Conservation (phyloP, 2,797 vertebrate genomes). For the Jordanella pulchra region DNA sequence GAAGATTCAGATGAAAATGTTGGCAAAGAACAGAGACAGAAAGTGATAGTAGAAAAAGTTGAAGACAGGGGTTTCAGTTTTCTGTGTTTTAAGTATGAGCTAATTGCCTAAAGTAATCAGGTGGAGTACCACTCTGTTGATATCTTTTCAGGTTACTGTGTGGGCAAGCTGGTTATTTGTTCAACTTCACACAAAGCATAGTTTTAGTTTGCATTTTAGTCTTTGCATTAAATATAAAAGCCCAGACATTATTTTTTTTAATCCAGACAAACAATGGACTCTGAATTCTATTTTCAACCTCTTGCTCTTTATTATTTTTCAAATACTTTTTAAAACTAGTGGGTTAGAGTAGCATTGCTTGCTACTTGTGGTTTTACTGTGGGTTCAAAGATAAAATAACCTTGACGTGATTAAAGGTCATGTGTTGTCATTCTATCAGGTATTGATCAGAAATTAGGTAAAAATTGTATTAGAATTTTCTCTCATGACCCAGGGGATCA, state of each 20-base stretch:
- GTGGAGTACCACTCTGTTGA: slow-evolving; percentile 48
- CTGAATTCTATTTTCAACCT: not conserved
- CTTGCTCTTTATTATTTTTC: not conserved
- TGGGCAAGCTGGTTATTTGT: slow-evolving; percentile 32
- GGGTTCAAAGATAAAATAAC: too few relatives aligned
- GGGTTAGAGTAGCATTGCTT: too few relatives aligned
- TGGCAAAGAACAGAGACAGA: not conserved
- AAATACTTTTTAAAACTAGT: not conserved
- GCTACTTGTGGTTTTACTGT: not conserved
- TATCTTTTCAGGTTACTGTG: slow-evolving; percentile 39
- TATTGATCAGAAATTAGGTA: too few relatives aligned
- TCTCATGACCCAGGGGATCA: too few relatives aligned
- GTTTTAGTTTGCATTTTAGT: slow-evolving; percentile 38
- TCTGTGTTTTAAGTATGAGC: slow-evolving; percentile 44
- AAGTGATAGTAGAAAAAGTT: slow-evolving; percentile 21
- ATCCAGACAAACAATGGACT: slow-evolving; percentile 1
- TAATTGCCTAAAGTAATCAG: slow-evolving; percentile 58
- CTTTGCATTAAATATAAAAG: slow-evolving; percentile 3
- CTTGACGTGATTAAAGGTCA: too few relatives aligned
- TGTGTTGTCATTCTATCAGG: too few relatives aligned
- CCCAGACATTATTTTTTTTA: slow-evolving; percentile 6
- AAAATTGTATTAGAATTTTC: too few relatives aligned
- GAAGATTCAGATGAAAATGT: not conserved
- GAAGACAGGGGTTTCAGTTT: slow-evolving; percentile 12
- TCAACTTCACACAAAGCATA: slow-evolving; percentile 36